Percentiles rank a stretch among this genome's conserved stretches.
Conservation (phyloP, 2,888 invertebrate genomes). For the Leucozona laternaria region DNA sequence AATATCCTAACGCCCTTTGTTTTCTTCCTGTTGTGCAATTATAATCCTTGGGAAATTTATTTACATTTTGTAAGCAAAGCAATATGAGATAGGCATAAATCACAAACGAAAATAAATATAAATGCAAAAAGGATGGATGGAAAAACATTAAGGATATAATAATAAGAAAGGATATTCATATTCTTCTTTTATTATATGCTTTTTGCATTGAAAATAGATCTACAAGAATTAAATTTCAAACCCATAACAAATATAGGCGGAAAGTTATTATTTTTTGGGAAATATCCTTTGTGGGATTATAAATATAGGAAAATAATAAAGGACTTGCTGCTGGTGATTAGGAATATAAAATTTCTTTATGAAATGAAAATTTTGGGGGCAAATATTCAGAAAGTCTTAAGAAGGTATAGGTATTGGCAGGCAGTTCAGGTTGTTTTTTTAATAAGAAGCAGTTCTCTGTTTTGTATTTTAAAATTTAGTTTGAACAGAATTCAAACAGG, state of each 20-base stretch:
- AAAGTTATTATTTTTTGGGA: conserved; percentile 3
- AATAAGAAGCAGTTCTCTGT: no score
- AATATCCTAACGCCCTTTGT: conserved; percentile 46
- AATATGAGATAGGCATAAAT: conserved; percentile 56
- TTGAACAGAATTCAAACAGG: no score
- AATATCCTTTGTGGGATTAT: conserved; percentile 9
- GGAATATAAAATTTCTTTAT: neutral
- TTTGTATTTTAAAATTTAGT: no score
- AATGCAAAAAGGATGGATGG: conserved; percentile 51
- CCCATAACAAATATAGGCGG: conserved; percentile 24
- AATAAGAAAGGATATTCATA: conserved; percentile 14
- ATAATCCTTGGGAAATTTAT: conserved; percentile 65
- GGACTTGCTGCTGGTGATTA: conserved; percentile 3
- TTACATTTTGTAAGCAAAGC: conserved; percentile 48
- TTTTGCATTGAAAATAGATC: conserved; percentile 17
- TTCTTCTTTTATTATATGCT: neutral
- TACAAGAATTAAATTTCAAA: conserved; percentile 13
- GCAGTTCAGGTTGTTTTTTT: neutral
- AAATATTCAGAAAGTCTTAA: neutral
- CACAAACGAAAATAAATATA: conserved; percentile 50
- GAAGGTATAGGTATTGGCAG: no score
- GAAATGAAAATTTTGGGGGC: neutral
- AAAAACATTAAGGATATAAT: conserved; percentile 22
- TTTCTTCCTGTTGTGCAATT: conserved; percentile 51
- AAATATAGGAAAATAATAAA: neutral